A percentile compares a stretch with the other conserved stretches of the same genome.
phyloP scores from a whole-genome alignment of 2,113 vertebrate genomes.

The Xiphophorus maculatus region DNA sequence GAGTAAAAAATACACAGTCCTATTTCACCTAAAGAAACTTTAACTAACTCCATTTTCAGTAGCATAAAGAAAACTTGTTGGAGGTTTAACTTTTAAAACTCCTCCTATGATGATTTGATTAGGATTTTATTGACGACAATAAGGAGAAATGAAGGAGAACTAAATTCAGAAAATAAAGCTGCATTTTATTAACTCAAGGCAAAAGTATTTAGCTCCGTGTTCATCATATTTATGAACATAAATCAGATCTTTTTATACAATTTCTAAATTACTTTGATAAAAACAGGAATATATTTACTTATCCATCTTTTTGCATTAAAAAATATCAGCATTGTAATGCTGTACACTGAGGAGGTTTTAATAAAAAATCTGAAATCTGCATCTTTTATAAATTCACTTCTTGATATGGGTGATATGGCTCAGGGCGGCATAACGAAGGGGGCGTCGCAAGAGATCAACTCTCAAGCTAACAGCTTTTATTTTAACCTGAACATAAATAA shows the following conservation, averaged over 20 bases:
- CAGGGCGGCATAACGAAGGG: too few species aligned
- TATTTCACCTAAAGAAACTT: background rate
- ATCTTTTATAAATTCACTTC: too few species aligned
- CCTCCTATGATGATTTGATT: background rate
- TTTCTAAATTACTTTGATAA: too few species aligned
- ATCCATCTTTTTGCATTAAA: background rate
- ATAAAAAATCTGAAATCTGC: too few species aligned
- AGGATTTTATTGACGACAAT: slow-evolving; percentile 15
- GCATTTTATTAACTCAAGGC: background rate
- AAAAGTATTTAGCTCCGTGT: background rate
- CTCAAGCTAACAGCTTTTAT: too few species aligned
- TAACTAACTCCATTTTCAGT: background rate
- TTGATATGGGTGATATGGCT: too few species aligned
- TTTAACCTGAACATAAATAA: too few species aligned
- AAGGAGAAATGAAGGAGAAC: slow-evolving; percentile 2
- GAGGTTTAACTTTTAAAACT: too few species aligned
- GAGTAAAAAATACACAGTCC: background rate
- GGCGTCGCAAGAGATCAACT: too few species aligned
- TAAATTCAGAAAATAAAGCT: background rate
- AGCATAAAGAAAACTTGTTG: background rate
- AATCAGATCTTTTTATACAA: background rate
- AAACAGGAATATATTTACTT: background rate
- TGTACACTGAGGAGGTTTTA: background rate
- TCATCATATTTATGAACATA: background rate
- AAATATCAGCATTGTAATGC: background rate